Evolutionary conservation across 1,140 invertebrate genomes (phyloP), one percentile per base, ranked within the genome.

Genomic region (Papilio dardanus): DNA sequence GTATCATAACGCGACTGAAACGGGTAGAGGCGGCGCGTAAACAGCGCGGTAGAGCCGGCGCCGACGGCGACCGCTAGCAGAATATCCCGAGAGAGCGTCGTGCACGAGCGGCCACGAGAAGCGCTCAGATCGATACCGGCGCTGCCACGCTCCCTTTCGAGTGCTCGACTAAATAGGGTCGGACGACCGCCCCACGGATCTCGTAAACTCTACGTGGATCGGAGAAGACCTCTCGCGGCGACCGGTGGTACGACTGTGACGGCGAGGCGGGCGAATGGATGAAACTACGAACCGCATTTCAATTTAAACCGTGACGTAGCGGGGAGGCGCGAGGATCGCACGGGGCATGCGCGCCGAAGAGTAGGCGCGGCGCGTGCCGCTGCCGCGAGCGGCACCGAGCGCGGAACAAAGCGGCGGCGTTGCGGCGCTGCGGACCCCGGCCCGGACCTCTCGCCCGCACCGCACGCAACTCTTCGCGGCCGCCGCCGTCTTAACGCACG

Each of bases 21-120:
- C 83, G 82, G 81, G 83, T 88, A 82, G 82, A 88, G 84, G 82
- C 81, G 83, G 77, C 86, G 86, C 88, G 90, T 87, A 88, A 89
- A 91, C 88, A 89, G 84, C 84, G 83, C 84, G 88, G 83, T 84
- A 90, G 88, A 86, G 88, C 88, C 89, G 91, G 91, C 91, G 89
- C 90, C 86, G 87, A 88, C 88, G 89, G 87, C 89, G 88, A 91
- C 83, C 85, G 86, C 83, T 88, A 84, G 85, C 81, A 86, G 88
- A 92, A 90, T 91, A 91, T 91, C 86, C 86, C 85, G 88, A 86
- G 88, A 89, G 85, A 90, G 85, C 86, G 87, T 87, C 85, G 86
- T 86, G 87, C 88, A 86, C 90, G 88, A 88, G 81, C 86, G 87
- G 79, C 79, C 86, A 86, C 83, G 86, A 88, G 88, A 87, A 87